Evolutionary conservation across 2,113 vertebrate species (phyloP), one percentile per base, ranked within the genome.

Genomic region (Ia io): DNA sequence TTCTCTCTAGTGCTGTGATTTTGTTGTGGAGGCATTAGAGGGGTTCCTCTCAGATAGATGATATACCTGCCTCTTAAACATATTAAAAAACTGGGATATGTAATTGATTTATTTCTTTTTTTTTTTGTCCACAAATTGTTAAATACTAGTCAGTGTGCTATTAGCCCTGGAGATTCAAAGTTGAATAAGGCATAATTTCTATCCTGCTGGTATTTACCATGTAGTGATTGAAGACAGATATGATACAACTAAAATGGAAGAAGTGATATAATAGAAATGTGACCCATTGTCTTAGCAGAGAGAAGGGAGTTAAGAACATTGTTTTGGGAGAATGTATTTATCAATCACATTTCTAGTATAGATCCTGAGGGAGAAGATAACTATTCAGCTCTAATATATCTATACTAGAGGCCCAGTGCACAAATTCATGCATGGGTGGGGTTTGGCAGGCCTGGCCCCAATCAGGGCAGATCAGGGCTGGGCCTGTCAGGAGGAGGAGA

Each of bases 131-230:
- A 78, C 17, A 76, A 25, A n/a, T 70, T 87, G 42, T 92, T 84
- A 23, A n/a, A 59, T 89, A 25, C 17, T 37, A 92, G 42, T 40
- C 59, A 71, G 5, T 74, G 3, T 78, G 47, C 35, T 91, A 70
- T 83, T 61, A 25, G 18, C 63, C 69, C 82, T 93, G 25, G 94
- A 90, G 84, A 53, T 85, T 90, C 35, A 56, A 28, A 93, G 37
- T 77, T 84, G 63, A 95, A 53, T 91, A 65, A 84, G 65, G 51
- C 25, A 78, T 51, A 42, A 22, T 93, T 84, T 95, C 37, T 53
- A 3, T 79, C 53, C 76, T 87, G 8, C 53, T 90, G 90, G 44
- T 20, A 90, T 85, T 92, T 96, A 73, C n/a, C 1, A 3, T 80
- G 40, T 44, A 91, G 70, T 86, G 63, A 25, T 42, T 77, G 70